A percentile compares a stretch with the other conserved stretches of the same genome.
Conservation (phyloP, 2,888 invertebrate species). For the Pseudanteris insignis region DNA sequence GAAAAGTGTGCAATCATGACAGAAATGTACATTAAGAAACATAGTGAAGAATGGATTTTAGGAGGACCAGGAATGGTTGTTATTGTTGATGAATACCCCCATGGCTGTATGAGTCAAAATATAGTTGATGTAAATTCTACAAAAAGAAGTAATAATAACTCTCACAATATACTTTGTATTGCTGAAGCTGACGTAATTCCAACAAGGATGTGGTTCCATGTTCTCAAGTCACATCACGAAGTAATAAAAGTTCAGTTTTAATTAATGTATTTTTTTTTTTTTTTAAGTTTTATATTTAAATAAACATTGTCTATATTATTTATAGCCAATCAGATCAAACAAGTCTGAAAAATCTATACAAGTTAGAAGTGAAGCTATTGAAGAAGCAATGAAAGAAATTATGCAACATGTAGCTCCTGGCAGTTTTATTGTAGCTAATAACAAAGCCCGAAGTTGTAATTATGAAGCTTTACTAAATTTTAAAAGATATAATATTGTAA, state of each 20-base stretch:
- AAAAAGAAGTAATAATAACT: slow-evolving; percentile 68
- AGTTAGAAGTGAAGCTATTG: slow-evolving; percentile 56
- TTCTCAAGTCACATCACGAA: slow-evolving; percentile 57
- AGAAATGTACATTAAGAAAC: slow-evolving; percentile 66
- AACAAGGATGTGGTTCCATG: slow-evolving; percentile 66
- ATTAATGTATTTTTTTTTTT: slow-evolving; percentile 7
- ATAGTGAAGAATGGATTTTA: slow-evolving; percentile 68
- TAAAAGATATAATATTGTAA: slow-evolving; percentile 62
- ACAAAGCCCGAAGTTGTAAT: slow-evolving; percentile 60
- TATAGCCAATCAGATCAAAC: slow-evolving; percentile 51
- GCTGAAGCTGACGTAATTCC: slow-evolving; percentile 70
- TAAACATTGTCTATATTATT: slow-evolving; percentile 2
- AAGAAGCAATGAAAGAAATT: slow-evolving; percentile 64
- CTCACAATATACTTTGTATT: slow-evolving; percentile 73
- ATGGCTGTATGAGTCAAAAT: slow-evolving; percentile 70
- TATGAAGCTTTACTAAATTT: slow-evolving; percentile 60
- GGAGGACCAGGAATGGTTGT: slow-evolving; percentile 73
- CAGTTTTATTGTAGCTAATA: slow-evolving; percentile 66
- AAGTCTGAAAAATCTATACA: slow-evolving; percentile 46
- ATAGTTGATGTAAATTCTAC: slow-evolving; percentile 67
- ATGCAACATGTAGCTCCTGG: slow-evolving; percentile 59
- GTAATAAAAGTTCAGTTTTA: no score
- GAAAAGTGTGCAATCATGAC: slow-evolving; percentile 70
- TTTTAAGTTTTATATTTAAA: slow-evolving; percentile 4
- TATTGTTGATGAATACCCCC: slow-evolving; percentile 75